A percentile compares a stretch with the other conserved stretches of the same genome.
These are phyloP conservation scores for Mesoclemmys tuberculata DNA, from an alignment of 2,113 vertebrate genomes.

Conservation along the genomic window DNA sequence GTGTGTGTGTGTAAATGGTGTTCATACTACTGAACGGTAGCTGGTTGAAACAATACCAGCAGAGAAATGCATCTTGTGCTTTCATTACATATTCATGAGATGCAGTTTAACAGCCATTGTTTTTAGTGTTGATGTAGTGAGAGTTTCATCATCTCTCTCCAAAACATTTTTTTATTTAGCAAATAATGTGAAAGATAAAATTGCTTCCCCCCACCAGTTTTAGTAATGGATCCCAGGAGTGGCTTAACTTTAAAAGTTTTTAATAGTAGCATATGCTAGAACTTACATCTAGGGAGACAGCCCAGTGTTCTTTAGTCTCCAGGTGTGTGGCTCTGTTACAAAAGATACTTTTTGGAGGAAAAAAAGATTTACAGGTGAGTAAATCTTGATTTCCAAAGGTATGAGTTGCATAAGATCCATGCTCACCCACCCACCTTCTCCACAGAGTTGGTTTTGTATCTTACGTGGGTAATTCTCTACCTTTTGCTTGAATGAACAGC, in stretches of 20 bases:
- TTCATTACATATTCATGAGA: constrained; percentile 45
- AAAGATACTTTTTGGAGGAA: not conserved
- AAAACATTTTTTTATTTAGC: constrained; percentile 6
- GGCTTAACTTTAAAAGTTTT: constrained; percentile 12
- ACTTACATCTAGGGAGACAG: not conserved
- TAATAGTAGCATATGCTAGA: not conserved
- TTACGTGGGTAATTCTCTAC: not conserved
- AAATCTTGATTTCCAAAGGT: not conserved
- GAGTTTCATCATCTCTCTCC: constrained; percentile 10
- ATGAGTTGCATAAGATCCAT: not conserved
- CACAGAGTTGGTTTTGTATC: too few relatives aligned
- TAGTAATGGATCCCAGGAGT: constrained; percentile 12
- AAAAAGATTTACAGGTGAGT: not conserved
- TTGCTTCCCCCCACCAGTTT: constrained; percentile 17
- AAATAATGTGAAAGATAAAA: constrained; percentile 48
- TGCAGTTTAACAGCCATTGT: constrained; percentile 59
- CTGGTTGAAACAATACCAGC: not conserved
- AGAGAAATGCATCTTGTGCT: not conserved
- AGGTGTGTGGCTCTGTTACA: not conserved
- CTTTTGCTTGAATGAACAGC: not conserved
- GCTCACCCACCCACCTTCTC: not conserved
- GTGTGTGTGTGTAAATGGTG: not conserved
- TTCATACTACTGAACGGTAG: not conserved
- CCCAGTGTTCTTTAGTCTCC: not conserved
- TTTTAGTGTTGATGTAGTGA: constrained; percentile 38